Conservation (phyloP, 2,888 invertebrate genomes). For the Empis livida region DNA sequence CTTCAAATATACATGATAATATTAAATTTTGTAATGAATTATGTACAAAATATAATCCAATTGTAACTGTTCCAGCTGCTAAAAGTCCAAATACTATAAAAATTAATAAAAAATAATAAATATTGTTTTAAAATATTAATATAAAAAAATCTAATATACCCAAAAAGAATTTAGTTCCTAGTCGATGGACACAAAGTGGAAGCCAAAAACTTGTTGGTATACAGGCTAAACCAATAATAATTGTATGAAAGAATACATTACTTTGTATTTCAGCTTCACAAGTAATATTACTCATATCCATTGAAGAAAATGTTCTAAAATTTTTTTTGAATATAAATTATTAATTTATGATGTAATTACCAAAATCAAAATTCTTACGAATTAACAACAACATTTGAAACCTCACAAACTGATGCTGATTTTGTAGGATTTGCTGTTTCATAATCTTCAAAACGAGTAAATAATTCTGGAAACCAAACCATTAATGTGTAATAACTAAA, state of each 20-base stretch:
- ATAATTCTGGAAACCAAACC: conserved; percentile 87
- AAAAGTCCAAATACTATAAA: conserved; percentile 59
- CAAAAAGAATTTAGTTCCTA: conserved; percentile 70
- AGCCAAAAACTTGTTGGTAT: conserved; percentile 69
- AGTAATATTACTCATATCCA: conserved; percentile 19
- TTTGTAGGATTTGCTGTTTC: conserved; percentile 51
- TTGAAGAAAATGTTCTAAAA: not conserved
- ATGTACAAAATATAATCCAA: conserved; percentile 62
- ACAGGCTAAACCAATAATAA: conserved; percentile 68
- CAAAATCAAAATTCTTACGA: not conserved
- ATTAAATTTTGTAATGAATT: conserved; percentile 58
- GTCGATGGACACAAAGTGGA: conserved; percentile 63
- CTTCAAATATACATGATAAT: conserved; percentile 66
- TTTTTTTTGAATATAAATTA: no score
- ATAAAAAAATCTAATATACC: conserved; percentile 34
- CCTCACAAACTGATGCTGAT: conserved; percentile 63
- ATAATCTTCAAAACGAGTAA: conserved; percentile 68
- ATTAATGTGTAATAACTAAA: conserved; percentile 78
- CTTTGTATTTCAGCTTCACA: conserved; percentile 51
- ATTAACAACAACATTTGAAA: conserved; percentile 48
- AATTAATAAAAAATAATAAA: not conserved
- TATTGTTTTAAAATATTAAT: not conserved
- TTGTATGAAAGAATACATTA: conserved; percentile 60
- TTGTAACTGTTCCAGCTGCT: conserved; percentile 56
- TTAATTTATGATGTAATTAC: no score